Base-by-base conservation (phyloP, 2,113 vertebrate species). In the Poeciliopsis occidentalis region DNA sequence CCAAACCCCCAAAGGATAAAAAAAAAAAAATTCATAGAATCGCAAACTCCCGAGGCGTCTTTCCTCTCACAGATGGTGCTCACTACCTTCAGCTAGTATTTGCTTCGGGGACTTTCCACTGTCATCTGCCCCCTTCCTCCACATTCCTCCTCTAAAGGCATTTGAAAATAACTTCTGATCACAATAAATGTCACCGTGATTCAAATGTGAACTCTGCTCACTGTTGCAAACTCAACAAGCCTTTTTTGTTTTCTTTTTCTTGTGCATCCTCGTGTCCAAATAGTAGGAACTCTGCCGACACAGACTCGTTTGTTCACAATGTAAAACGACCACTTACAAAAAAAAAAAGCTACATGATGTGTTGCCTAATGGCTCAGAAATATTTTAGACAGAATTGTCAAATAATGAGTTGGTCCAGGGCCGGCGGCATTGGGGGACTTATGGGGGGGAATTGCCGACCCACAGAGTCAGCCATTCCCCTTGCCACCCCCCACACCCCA, bases 41-140 rank as follows among this genome's bases (percentile, higher is more conserved):
- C 64, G 77, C 73, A 88, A 68, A 67, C 34, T 78, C 89, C 85
- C 71, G 29, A 22, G 88, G 91, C 90, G 37, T 82, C 71, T 84
- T 82, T 89, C 87, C 88, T 68, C 69, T 81, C 83, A 76, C 92
- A 93, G 89, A 92, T 92, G 90, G 91, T 54, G 68, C 22, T 8
- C 8, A 78, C 54, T 79, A 71, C 86, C 86, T 69, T 80, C 73
- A 78, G 88, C 79, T 65, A 61, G 84, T 67, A 76, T 75, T 76
- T 67, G 80, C 87, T 75, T 2, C 34, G 74, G 79, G 88, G 83
- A 6, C 71, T 61, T 81, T 84, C 63, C 69, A 76, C 72, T 84
- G 54, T 71, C 77, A 69, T 71, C 60, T 17, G n/a, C 54, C 57
- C 62, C 72, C 63, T 60, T 79, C 32, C 63, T 66, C 31, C 69